Base-by-base conservation (phyloP, 2,113 vertebrate genomes). In the Lasiurus borealis region DNA sequence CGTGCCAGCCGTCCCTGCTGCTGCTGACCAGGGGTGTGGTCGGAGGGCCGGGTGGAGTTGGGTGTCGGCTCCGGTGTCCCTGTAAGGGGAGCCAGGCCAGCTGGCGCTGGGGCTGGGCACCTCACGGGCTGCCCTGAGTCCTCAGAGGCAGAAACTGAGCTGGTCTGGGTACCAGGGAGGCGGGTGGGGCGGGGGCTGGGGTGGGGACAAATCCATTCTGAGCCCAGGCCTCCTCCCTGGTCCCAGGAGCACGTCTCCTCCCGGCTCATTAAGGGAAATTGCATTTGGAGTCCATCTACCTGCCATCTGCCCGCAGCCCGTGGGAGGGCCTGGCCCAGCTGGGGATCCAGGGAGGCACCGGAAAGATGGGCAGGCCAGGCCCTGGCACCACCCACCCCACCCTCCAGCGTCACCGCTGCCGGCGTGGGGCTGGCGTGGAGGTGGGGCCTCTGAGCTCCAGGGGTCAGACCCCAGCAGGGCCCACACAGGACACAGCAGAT, bases 31-130 rank as follows among this genome's bases (percentile, higher is more conserved):
- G 77, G 36, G 11, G 7, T 10, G 11, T 50, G 90, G 19, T 15
- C 82, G 62, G 54, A 88, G 94, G 36, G 15, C 88, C 8, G 36
- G 27, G 7, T 34, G 40, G 86, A 88, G 31, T 97, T 93, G 64
- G 59, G 12, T 97, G 31, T 94, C 97, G 90, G 92, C 81, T 93
- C 88, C 72, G 21, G 57, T 76, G 83, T 84, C 76, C 50, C 88
- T 91, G 96, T 95, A 97, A 96, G 44, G 50, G 87, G 40, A 97
- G 81, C 91, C 68, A 1, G 46, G 75, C 89, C 95, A 83, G 80
- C 77, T 14, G 31, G 71, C 90, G 80, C 71, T 68, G 48, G 59
- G 14, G 9, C 59, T 15, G 2, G 36, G 23, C 50, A 50, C 25
- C 75, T 90, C 34, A n/a, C 14, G 27, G 27, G 54, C 62, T 84